phyloP scores from a whole-genome alignment of 2,113 vertebrate species.

The Stomatorhinus ivindoensis region DNA sequence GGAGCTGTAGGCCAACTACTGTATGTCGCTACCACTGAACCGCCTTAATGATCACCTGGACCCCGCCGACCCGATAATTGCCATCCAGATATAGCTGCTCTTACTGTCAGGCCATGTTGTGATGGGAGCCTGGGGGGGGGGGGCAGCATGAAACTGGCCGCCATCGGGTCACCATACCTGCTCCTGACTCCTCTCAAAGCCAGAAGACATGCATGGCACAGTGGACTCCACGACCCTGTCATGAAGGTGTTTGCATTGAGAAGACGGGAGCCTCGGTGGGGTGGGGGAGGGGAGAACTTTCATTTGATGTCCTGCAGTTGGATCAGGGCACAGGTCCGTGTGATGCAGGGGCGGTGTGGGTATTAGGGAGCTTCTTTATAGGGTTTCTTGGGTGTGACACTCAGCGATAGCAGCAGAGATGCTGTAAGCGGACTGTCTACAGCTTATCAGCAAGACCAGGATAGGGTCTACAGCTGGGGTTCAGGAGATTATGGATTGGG shows the following conservation, averaged over 20 bases:
- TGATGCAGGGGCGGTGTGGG: neutral
- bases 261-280: neutral
- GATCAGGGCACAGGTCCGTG: neutral
- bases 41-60: neutral
- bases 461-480: neutral
- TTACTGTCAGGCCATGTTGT: neutral
- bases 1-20: neutral
- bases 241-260: neutral
- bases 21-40: neutral
- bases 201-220: neutral
- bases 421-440: neutral
- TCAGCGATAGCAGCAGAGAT: neutral
- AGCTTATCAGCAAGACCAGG: neutral
- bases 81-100: neutral
- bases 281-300: neutral
- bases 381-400: neutral
- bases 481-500: neutral
- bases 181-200: neutral
- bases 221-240: neutral
- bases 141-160: neutral
- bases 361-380: neutral
- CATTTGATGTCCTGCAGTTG: neutral
- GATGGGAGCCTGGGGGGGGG: neutral
- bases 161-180: neutral
- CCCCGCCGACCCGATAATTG: neutral